Base-by-base conservation (phyloP, 1,140 invertebrate genomes). In the Mya arenaria region DNA sequence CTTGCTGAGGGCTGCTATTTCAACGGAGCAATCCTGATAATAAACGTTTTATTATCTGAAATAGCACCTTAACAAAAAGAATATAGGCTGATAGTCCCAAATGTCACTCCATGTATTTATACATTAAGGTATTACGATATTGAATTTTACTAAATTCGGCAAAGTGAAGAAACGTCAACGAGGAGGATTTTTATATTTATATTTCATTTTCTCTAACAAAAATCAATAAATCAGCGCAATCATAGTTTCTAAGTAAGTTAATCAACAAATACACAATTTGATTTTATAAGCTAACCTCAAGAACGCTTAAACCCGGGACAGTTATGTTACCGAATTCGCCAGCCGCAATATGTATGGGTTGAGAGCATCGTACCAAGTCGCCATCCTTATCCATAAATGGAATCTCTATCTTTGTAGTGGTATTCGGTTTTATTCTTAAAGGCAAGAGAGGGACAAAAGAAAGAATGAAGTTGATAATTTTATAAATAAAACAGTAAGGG, bases 321-420 rank as follows among this genome's bases (percentile, higher is more conserved):
- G 34, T 10, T 32, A 25, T 30, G 15, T 10, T 4, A 5, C 28
- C 15, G 30, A 75, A 8, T 30, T 44, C 23, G 0, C 58, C 58
- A 19, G 2, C 41, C 34, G 39, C 73, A 0, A 65, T 17, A 65
- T 32, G 63, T 6, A 44, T 30, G 30, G 73, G 15, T 6, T 19
- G 8, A 5, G 0, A 4, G 62, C 73, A 75, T 63, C 32, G 28
- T 0, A 75, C 39, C 25, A 65, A 37, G 36, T 75, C 73, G 1
- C 60, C 60, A 65, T 75, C 73, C 10, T 36, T 36, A 63, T 75
- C 73, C 17, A 75, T 65, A 15, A 44, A 30, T 4, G 73, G 73
- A 25, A 75, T 41, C 19, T 37, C 23, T 63, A 75, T 63, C 19
- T 19, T 75, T 8, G 58, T 17, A 39, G 41, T 34, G 15, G 41